Evolutionary conservation across 2,888 invertebrate species (phyloP), one percentile per base, ranked within the genome.

Genomic region (Chorisops tibialis): DNA sequence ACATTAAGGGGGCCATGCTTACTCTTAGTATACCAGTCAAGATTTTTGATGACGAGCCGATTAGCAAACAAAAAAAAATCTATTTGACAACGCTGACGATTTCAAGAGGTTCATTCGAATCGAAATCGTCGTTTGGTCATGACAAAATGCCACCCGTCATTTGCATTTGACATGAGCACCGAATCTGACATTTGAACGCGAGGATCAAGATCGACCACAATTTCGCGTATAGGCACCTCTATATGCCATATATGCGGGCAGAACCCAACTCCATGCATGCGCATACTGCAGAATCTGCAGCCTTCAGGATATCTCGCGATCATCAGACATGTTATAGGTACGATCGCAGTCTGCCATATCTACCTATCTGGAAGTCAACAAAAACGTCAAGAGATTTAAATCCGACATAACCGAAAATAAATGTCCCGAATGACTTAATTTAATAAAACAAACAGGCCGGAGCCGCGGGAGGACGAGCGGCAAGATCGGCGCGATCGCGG

Each of bases 111-210:
- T 37, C 37, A 37, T 37, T 6, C 7, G 12, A 37, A 37, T 37
- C 37, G 37, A 14, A 41, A 41, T 14, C 12, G 12, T 41, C 38
- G 30, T 30, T 30, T 30, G 30, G 30, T 51, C 47, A 60, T 54
- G 63, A 63, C 49, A 60, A 59, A 63, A 59, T 60, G 52, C 63
- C 63, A 63, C 63, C 63, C 59, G 59, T 49, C 59, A 59, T 59
- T 35, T 47, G 47, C 47, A 47, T 47, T 38, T 30, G 51, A 51
- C 38, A 51, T 51, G 51, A 37, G 37, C 38, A 51, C 39, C 16
- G 38, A 51, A 47, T 51, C 19, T 51, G 51, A 51, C 51, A 51
- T 7, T 18, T 12, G 19, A 12, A 47, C 19, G 19, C 18, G 16
- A 47, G 16, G n/a, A n/a, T n/a, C n/a, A n/a, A n/a, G n/a, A n/a